Percentiles rank a stretch among this genome's conserved stretches.
Conservation (phyloP, 2,113 vertebrate species). For the Pseudorasbora parva region DNA sequence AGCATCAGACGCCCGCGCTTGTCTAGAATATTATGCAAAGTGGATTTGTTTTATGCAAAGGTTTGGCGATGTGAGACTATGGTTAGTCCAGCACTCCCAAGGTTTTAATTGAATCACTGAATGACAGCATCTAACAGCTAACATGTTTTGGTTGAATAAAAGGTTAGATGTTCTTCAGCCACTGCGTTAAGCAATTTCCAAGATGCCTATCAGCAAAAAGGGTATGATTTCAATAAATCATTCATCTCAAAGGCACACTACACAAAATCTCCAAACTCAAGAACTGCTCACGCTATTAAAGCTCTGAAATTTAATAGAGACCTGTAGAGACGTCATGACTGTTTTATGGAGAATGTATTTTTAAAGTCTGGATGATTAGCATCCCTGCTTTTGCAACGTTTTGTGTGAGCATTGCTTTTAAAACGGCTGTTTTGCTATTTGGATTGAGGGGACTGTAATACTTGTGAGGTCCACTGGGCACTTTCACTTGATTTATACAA, state of each 20-base stretch:
- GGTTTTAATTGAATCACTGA: not conserved
- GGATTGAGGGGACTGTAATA: not conserved
- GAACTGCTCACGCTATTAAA: not conserved
- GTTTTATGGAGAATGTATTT: not conserved
- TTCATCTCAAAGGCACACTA: slow-evolving; percentile 11
- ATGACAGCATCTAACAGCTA: not conserved
- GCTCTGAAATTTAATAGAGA: not conserved
- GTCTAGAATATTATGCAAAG: not conserved
- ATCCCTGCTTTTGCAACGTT: not conserved
- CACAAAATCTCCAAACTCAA: not conserved
- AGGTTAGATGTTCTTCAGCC: not conserved
- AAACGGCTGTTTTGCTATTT: not conserved
- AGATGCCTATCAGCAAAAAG: not conserved
- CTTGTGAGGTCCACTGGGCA: not conserved
- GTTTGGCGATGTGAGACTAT: not conserved
- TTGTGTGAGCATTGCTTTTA: not conserved
- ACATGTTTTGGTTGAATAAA: not conserved
- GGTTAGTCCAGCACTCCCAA: not conserved
- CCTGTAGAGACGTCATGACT: slow-evolving; percentile 6
- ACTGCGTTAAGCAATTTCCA: not conserved
- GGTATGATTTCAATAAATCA: not conserved
- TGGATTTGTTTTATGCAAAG: not conserved
- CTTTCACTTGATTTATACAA: slow-evolving; percentile 6
- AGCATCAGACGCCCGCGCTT: not conserved
- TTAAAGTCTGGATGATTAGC: not conserved